Percentiles rank a stretch among this genome's conserved stretches.
These are phyloP conservation scores for Drosophila affinis DNA, from an alignment of 2,888 invertebrate species.

Conservation along the genomic window DNA sequence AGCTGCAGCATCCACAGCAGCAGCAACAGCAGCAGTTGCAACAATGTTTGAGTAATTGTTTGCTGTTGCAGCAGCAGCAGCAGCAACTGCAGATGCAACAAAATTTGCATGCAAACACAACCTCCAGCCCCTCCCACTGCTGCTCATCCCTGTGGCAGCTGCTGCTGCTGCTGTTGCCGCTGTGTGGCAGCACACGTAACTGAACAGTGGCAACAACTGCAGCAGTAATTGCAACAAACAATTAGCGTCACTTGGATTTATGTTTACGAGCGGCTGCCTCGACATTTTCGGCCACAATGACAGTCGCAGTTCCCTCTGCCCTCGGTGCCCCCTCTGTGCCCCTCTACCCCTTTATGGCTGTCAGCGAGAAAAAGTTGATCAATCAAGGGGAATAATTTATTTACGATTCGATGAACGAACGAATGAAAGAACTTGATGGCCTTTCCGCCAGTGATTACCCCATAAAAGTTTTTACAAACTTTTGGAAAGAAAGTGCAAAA, in stretches of 20 bases:
- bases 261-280: conserved; percentile 69
- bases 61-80: conserved; percentile 59
- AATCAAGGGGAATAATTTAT: conserved; percentile 46
- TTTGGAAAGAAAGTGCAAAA: background rate
- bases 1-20: conserved; percentile 7
- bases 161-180: conserved; percentile 4
- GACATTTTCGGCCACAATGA: conserved; percentile 43
- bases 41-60: conserved; percentile 79
- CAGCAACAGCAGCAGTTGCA: conserved; percentile 48
- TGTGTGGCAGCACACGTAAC: conserved; percentile 65
- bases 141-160: conserved; percentile 4
- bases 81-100: conserved; percentile 56
- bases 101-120: conserved; percentile 68
- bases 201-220: conserved; percentile 68
- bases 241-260: conserved; percentile 78
- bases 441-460: background rate
- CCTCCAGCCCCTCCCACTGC: conserved; percentile 10
- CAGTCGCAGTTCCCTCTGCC: background rate
- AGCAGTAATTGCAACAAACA: conserved; percentile 79
- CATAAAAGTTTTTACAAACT: background rate
- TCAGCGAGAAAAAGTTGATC: conserved; percentile 47
- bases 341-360: conserved; percentile 21
- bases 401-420: conserved; percentile 16
- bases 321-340: background rate
- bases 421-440: conserved; percentile 9